phyloP scores from a whole-genome alignment of 2,888 invertebrate genomes.

The Notodonta dromedarius region DNA sequence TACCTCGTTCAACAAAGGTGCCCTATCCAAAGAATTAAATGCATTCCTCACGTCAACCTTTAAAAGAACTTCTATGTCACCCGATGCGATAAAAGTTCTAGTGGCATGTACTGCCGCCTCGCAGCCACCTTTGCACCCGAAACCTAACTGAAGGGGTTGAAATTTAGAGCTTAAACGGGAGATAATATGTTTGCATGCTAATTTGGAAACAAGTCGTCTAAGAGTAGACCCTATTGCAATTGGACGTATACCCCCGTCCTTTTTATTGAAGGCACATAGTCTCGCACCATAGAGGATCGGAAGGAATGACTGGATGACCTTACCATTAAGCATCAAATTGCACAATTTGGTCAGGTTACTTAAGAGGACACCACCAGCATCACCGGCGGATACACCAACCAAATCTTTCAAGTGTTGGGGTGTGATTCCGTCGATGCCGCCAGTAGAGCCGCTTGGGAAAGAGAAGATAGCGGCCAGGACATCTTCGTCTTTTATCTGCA shows the following conservation, averaged over 20 bases:
- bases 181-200: background rate
- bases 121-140: background rate
- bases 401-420: background rate
- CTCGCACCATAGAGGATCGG: background rate
- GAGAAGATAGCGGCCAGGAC: too few species aligned
- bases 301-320: background rate
- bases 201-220: background rate
- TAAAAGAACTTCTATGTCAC: too few species aligned
- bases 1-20: too few species aligned
- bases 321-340: background rate
- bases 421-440: background rate
- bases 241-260: background rate
- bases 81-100: background rate
- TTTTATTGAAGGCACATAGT: background rate
- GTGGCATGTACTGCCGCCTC: slow-evolving; percentile 1
- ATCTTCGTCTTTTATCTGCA: too few species aligned
- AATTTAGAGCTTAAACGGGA: background rate
- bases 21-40: too few species aligned
- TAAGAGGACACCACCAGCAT: background rate
- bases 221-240: background rate
- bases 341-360: background rate
- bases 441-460: background rate
- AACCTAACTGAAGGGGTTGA: background rate
- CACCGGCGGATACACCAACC: background rate
- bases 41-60: too few species aligned